Evolutionary conservation across 2,113 vertebrate species (phyloP), one percentile per base, ranked within the genome.

Genomic region (Caloenas nicobarica): DNA sequence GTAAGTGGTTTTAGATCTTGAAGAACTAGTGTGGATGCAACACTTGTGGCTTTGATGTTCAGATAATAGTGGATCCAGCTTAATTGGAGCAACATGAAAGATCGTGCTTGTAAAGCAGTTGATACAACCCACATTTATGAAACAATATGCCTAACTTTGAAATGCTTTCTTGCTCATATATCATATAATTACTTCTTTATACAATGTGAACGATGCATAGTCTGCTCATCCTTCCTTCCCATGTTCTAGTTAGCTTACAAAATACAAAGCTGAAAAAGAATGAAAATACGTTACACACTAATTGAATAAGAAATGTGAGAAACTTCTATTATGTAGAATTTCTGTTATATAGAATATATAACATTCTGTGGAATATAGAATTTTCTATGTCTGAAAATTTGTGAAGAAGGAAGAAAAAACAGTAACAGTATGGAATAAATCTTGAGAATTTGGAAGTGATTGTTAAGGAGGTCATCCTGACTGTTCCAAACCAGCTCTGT

Each of bases 41-140:
- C 34, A 12, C 73, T 74, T 64, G 69, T 36, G 86, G 80, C 92
- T 96, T 94, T 91, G 86, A 92, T 93, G 81, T 81, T 93, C 84
- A 89, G 77, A 79, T 92, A 87, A 84, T 48, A 91, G 81, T 1
- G 0, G 96, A 81, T 92, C 64, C 38, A 56, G 53, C 70, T 89
- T 92, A 89, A 91, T 34, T 91, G 77, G 77, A 93, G 72, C 53
- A 65, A 87, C 86, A 60, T 84, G 81, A 95, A 88, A 40, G 77
- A 81, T 91, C 57, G 6, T 85, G 61, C 91, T 89, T 56, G 73
- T 93, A 89, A 95, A 91, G 69, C 73, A 60, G 51, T 61, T 84
- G 93, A 56, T 86, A 29, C 26, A 97, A 28, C 73, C 81, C 56
- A 51, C 51, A 7, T 69, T 86, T 89, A 50, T 48, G 72, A 86